Evolutionary conservation across 2,888 invertebrate species (phyloP).

Genomic region (Molanna angustata): DNA sequence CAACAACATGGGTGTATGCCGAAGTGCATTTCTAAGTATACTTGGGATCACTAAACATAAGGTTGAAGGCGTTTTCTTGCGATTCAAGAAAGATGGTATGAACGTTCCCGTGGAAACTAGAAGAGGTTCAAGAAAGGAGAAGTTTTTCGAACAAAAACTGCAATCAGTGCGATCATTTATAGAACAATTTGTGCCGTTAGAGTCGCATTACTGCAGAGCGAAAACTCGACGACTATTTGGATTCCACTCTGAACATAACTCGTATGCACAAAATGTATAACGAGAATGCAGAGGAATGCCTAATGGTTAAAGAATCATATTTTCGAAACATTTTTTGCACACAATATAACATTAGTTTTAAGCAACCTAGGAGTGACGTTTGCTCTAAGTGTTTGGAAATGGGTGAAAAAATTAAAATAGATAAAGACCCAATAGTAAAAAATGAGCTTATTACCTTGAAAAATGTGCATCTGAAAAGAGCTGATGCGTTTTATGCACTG

Average conservation of each 20-base stretch:
- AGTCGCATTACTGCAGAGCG: conserved; percentile 29
- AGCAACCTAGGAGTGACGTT: conserved; percentile 21
- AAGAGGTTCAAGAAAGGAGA: background rate
- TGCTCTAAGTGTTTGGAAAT: conserved; percentile 26
- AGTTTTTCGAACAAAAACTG: background rate
- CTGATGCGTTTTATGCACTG: conserved; percentile 33
- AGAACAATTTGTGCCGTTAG: background rate
- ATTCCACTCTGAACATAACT: conserved; percentile 26
- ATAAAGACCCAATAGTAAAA: conserved; percentile 7
- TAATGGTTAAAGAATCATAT: conserved; percentile 21
- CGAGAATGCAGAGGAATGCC: background rate
- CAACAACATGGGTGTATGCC: background rate
- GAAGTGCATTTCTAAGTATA: background rate
- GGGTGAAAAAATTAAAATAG: conserved; percentile 13
- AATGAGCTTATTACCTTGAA: conserved; percentile 20
- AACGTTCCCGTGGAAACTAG: background rate
- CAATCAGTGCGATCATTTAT: background rate
- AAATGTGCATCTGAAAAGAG: conserved; percentile 31
- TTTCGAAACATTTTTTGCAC: conserved; percentile 27
- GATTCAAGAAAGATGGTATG: background rate
- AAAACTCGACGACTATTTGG: conserved; percentile 23
- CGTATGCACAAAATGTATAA: conserved; percentile 23
- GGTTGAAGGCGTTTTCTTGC: background rate
- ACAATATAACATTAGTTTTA: conserved; percentile 31
- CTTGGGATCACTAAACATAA: background rate